Evolutionary conservation across 2,113 vertebrate species (phyloP).

Genomic region (Mobula hypostoma): DNA sequence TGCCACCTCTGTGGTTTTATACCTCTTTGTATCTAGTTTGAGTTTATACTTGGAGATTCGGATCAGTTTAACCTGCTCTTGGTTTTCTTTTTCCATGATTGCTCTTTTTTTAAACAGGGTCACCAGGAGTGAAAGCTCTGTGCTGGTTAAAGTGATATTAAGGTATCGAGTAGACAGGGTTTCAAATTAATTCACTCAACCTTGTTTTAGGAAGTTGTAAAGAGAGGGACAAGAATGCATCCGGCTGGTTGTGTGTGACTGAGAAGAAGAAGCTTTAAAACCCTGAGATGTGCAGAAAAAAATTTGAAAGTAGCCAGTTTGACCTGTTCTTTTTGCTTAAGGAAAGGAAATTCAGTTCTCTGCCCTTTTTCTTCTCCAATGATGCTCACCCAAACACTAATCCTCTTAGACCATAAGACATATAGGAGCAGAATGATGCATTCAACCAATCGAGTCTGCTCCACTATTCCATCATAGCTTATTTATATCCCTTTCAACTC

Average conservation of each 20-base stretch:
- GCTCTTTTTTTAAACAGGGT: background rate
- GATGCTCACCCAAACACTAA: background rate
- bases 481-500: too few species aligned
- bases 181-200: background rate
- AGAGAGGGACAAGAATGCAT: background rate
- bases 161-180: background rate
- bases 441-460: too few species aligned
- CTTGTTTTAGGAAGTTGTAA: background rate
- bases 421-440: too few species aligned
- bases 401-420: too few species aligned
- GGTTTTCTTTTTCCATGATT: background rate
- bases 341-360: background rate
- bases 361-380: too few species aligned
- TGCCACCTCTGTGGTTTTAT: background rate
- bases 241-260: background rate
- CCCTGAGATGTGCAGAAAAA: background rate
- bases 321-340: background rate
- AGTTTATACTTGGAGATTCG: background rate
- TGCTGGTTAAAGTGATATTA: background rate
- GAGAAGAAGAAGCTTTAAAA: background rate
- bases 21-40: background rate
- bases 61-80: background rate
- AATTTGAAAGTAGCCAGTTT: background rate
- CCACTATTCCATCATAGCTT: too few species aligned
- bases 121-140: too few species aligned